phyloP scores from a whole-genome alignment of 2,797 vertebrate genomes.

The Vespertilio murinus region DNA sequence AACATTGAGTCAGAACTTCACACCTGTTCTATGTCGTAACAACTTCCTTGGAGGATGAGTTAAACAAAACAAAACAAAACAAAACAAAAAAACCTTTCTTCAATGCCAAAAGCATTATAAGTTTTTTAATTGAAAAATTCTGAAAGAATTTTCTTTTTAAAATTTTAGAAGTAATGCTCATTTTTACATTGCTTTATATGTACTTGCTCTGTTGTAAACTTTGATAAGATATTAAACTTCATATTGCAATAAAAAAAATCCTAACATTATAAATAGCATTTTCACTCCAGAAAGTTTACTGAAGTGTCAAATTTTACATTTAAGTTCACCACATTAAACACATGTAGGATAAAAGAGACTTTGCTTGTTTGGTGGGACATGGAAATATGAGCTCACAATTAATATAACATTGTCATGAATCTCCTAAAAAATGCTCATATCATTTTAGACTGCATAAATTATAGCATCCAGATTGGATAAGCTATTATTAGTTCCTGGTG shows the following conservation, averaged over 20 bases:
- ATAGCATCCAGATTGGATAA: background rate
- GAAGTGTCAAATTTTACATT: background rate
- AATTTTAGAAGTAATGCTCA: background rate
- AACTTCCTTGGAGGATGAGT: slow-evolving; percentile 60
- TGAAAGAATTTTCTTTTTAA: background rate
- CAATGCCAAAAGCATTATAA: background rate
- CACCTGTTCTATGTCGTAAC: slow-evolving; percentile 75
- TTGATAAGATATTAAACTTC: background rate
- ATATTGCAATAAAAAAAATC: slow-evolving; percentile 6
- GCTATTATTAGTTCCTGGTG: background rate
- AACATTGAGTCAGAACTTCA: slow-evolving; percentile 67
- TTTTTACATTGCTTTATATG: background rate
- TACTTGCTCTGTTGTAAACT: background rate
- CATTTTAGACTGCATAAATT: background rate
- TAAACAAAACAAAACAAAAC: background rate
- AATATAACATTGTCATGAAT: background rate
- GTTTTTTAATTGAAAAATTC: slow-evolving; percentile 62
- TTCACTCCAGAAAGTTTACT: background rate
- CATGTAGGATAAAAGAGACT: background rate
- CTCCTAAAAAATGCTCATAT: background rate
- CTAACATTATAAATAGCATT: background rate
- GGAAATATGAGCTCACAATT: background rate
- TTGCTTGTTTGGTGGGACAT: background rate
- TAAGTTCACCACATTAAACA: background rate
- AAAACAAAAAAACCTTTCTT: background rate